Conservation (phyloP, 2,797 vertebrate species). For the Paedocypris micromegethes region DNA sequence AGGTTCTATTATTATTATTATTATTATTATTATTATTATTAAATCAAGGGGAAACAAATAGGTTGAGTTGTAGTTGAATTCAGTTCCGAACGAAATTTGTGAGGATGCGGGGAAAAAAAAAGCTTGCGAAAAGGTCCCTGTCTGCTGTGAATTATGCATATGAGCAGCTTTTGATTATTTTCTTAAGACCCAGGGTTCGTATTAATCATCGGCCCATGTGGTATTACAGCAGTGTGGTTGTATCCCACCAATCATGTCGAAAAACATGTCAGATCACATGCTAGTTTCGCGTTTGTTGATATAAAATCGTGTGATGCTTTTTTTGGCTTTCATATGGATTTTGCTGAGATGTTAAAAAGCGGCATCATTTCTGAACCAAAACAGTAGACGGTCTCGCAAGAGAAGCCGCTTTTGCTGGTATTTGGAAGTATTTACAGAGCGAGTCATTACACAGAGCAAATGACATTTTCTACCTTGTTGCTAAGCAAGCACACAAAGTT, state of each 20-base stretch:
- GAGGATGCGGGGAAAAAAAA: slow-evolving; percentile 36
- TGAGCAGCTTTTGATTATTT: background rate
- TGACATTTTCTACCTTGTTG: background rate
- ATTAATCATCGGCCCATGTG: background rate
- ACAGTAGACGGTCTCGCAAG: background rate
- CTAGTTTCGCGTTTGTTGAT: too few species aligned
- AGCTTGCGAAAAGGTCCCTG: slow-evolving; percentile 27
- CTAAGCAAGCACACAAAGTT: slow-evolving; percentile 1
- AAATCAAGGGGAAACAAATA: slow-evolving; percentile 58
- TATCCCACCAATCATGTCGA: background rate
- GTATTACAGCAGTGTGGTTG: background rate
- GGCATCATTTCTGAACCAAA: background rate
- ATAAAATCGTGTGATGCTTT: too few species aligned
- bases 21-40: too few species aligned
- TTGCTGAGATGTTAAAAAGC: background rate
- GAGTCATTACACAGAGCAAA: background rate
- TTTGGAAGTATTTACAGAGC: background rate
- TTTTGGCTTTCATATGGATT: too few species aligned
- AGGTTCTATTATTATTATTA: too few species aligned
- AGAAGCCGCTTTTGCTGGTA: background rate
- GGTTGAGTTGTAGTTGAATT: slow-evolving; percentile 51
- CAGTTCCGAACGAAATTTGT: slow-evolving; percentile 38
- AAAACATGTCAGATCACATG: background rate
- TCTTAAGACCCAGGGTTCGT: slow-evolving; percentile 17
- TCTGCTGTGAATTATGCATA: slow-evolving; percentile 41